Base-by-base conservation (phyloP, 2,797 vertebrate genomes). In the Tiaroga cobitis region DNA sequence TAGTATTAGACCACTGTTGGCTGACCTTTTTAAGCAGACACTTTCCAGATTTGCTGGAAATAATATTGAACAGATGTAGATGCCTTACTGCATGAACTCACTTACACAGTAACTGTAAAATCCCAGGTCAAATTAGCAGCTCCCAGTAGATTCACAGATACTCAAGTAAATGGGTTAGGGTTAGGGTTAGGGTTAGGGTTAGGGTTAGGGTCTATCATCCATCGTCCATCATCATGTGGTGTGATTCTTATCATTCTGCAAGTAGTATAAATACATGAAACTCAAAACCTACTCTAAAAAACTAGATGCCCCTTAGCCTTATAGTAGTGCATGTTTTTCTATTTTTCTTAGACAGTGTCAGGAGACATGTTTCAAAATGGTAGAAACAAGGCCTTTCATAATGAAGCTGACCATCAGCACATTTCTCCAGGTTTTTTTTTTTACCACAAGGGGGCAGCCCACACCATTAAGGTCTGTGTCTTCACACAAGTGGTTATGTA, bases 1-100 rank as follows among this genome's bases (percentile, higher is more conserved):
- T 80, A 51, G n/a, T 46, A 41, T 79, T 80, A 49, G 32, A 54
- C 46, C 59, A 69, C 49, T 56, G 34, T 68, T 84, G 61, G 61
- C 34, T 83, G 56, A 83, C 29, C 56, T 26, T 67, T 51, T 6
- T 16, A 24, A 69, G 63, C 46, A 77, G n/a, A 83, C 61, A 54
- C 46, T 68, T 63, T 54, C 32, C 61, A 77, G 61, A 56, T 78
- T 26, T 72, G 65, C 39, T 72, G 51, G 16, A 72, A 72, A 54
- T 56, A 34, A 61, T 80, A 34, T 21, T 73, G 9, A 65, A 79
- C 65, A 70, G 54, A 85, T 84, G 75, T 10, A 56, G 46, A 68
- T 41, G 19, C 43, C 51, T 79, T 29, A 68, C 39, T 73, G 56
- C 56, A 37, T 49, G 70, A 41, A 65, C 43, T 74, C 39, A 51